Evolutionary conservation across 2,888 invertebrate genomes (phyloP).

Genomic region (Synergus gifuensis): DNA sequence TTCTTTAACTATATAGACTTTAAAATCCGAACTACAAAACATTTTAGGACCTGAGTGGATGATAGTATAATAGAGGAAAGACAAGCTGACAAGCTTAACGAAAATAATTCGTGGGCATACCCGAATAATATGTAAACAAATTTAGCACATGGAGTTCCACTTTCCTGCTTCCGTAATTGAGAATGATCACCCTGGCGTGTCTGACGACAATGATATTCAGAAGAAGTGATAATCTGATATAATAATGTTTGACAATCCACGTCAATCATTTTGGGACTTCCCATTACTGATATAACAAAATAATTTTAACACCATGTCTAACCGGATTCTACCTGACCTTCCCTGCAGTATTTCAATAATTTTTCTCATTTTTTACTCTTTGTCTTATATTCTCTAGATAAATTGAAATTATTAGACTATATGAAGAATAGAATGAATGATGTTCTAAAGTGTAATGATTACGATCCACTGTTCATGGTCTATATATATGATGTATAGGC

Average conservation of each 20-base stretch:
- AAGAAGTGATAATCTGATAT: not conserved
- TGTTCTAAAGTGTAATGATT: not conserved
- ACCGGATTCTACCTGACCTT: not conserved
- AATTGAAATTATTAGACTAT: not conserved
- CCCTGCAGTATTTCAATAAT: not conserved
- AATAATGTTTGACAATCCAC: not conserved
- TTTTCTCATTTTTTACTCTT: not conserved
- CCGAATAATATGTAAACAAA: not conserved
- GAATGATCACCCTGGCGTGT: not conserved
- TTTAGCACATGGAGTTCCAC: not conserved
- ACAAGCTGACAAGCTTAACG: not conserved
- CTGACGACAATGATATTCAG: not conserved
- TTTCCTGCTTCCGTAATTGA: not conserved
- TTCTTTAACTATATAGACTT: not conserved
- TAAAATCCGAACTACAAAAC: not conserved
- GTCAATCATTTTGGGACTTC: not conserved
- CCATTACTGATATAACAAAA: not conserved
- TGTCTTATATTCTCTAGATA: not conserved
- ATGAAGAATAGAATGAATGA: not conserved
- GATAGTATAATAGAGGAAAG: not conserved
- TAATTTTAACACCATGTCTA: not conserved
- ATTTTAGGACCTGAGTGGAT: not conserved
- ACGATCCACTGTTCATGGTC: not conserved
- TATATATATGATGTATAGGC: not conserved
- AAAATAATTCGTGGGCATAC: not conserved